Percentiles rank a stretch among this genome's conserved stretches.
phyloP scores from a whole-genome alignment of 1,140 invertebrate genomes.

The Megathymus violae region DNA sequence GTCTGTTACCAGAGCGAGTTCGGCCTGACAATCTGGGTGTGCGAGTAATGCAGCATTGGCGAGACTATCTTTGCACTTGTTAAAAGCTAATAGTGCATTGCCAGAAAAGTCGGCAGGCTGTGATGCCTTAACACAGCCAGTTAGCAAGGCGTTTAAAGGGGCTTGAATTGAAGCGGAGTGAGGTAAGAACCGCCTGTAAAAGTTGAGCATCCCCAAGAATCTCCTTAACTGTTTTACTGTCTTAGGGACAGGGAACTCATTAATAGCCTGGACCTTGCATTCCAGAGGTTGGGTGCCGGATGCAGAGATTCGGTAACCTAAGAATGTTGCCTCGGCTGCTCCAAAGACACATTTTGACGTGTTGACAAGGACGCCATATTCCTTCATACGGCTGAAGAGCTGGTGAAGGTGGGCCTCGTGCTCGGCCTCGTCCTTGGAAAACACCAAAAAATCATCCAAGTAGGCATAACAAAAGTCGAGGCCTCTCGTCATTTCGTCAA shows the following conservation, averaged over 20 bases:
- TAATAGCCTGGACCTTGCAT: constrained; percentile 25
- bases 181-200: constrained; percentile 33
- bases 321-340: neutral
- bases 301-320: constrained; percentile 24
- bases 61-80: constrained; percentile 23
- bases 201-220: constrained; percentile 36
- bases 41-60: constrained; percentile 18
- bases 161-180: constrained; percentile 23
- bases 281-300: constrained; percentile 18
- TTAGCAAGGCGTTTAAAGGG: constrained; percentile 8
- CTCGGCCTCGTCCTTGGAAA: neutral
- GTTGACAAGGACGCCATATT: constrained; percentile 29
- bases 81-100: constrained; percentile 5
- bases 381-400: constrained; percentile 21
- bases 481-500: neutral
- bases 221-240: constrained; percentile 18
- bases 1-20: constrained; percentile 24
- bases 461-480: constrained; percentile 22
- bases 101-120: constrained; percentile 16
- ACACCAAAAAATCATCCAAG: constrained; percentile 13
- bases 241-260: constrained; percentile 20
- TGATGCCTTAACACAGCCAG: constrained; percentile 20
- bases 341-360: constrained; percentile 34
- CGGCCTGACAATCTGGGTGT: constrained; percentile 25
- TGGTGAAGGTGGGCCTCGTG: constrained; percentile 16